Base-by-base conservation (phyloP, 2,113 vertebrate genomes). In the Lepus americanus region DNA sequence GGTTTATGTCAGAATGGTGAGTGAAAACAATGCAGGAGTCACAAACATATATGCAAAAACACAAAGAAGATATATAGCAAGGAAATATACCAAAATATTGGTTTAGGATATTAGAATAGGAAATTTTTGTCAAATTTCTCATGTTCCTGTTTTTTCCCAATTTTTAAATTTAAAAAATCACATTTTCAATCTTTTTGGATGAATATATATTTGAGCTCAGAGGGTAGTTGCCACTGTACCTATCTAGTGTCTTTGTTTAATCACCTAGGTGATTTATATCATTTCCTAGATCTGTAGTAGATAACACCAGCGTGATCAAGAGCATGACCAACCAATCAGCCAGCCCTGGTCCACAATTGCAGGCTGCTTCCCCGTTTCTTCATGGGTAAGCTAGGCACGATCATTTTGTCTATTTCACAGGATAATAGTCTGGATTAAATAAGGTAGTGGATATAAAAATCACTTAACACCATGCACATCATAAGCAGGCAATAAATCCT, bases 391-490 rank as follows among this genome's bases (percentile, higher is more conserved):
- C 14, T 16, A 17, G 27, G 36, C 1, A n/a, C 61, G 14, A 76
- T 73, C 66, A 74, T 69, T 82, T 91, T 64, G 70, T 53, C 77
- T 77, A 66, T 69, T 87, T 80, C 9, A 33, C 63, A 82, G 22
- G 22, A 87, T 55, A 77, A 20, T 55, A 2, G 16, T 25, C 44
- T 91, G 77, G 39, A 91, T 78, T 83, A 88, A 91, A 64, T 63
- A 70, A 87, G 5, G 31, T 44, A 76, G 79, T 69, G 25, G 61
- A 22, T 70, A 82, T 53, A 77, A 94, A 92, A 91, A 77, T 44
- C 82, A 86, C 14, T 59, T 39, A 93, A 44, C 63, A 72, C 13
- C 36, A 87, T 51, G 25, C 61, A 59, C 9, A 29, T 22, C 51
- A 16, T 49, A 66, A 66, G 44, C 29, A 31, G 78, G 64, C 63